Evolutionary conservation across 2,797 vertebrate genomes (phyloP).

Genomic region (Somateria mollissima): DNA sequence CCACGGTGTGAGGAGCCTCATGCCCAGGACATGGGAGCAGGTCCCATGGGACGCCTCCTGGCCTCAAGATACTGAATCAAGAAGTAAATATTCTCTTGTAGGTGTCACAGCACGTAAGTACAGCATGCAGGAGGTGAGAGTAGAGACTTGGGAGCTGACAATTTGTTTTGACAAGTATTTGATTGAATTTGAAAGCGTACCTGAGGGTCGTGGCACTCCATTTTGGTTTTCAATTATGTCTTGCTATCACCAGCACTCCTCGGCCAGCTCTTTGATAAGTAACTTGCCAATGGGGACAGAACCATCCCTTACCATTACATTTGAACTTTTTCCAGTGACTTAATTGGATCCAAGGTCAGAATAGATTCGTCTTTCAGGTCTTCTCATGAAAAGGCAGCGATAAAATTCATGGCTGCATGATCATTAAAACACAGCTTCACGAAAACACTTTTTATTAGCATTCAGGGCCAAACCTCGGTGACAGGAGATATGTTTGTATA

Average conservation of each 20-base stretch:
- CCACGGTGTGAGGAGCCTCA: background rate
- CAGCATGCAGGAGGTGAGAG: fast-evolving
- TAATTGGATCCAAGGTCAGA: background rate
- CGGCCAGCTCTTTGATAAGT: background rate
- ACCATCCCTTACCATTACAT: background rate
- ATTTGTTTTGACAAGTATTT: background rate
- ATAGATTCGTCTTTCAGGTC: background rate
- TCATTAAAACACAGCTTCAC: background rate
- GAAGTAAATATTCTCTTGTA: background rate
- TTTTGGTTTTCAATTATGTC: background rate
- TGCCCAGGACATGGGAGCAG: background rate
- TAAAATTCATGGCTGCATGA: background rate
- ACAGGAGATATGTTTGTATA: background rate
- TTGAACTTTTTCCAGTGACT: background rate
- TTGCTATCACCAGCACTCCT: background rate
- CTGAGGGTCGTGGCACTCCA: background rate
- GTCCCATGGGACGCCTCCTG: background rate
- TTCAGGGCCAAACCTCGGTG: background rate
- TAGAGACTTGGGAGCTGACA: background rate
- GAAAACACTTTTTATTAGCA: background rate
- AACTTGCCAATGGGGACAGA: background rate
- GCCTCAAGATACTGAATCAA: background rate
- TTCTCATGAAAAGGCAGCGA: background rate
- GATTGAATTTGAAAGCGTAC: background rate
- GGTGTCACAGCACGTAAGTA: fast-evolving